A percentile compares a stretch with the other conserved stretches of the same genome.
phyloP scores from a whole-genome alignment of 2,888 invertebrate genomes.

The Mimumesa dahlbomi region DNA sequence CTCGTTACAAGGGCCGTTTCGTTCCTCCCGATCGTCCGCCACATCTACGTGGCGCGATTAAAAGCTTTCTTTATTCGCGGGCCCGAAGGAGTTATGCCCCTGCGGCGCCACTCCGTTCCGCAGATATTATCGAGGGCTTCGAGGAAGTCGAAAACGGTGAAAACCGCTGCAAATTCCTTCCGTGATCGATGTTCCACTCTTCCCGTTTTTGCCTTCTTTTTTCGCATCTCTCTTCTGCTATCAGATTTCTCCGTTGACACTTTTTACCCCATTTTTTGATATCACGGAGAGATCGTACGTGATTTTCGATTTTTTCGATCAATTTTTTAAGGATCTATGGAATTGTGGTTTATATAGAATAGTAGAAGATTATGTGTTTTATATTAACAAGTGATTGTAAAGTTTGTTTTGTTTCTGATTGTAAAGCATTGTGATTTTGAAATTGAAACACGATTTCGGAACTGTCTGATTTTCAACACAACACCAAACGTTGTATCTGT shows the following conservation, averaged over 20 bases:
- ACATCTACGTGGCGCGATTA: constrained; percentile 39
- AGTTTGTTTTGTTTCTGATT: no score
- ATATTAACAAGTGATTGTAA: no score
- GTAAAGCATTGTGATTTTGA: no score
- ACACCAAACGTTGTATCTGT: no score
- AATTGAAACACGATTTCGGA: no score
- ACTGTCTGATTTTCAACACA: no score
- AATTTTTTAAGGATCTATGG: no score
- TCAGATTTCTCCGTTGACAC: not conserved
- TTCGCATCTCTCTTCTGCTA: not conserved
- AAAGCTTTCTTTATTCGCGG: constrained; percentile 33
- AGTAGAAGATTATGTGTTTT: no score
- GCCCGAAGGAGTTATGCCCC: constrained; percentile 26
- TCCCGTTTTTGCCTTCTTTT: not conserved
- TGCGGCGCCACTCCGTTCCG: no score
- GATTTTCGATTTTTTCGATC: not conserved
- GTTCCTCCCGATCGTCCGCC: constrained; percentile 20
- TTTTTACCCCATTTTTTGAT: no score
- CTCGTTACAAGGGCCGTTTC: constrained; percentile 38
- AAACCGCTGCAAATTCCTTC: not conserved
- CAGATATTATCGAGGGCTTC: not conserved
- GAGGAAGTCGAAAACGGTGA: constrained; percentile 7
- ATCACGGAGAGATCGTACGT: no score
- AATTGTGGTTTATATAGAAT: no score
- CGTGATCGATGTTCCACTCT: not conserved